Evolutionary conservation across 2,113 vertebrate species (phyloP), one percentile per base, ranked within the genome.

Genomic region (Paradoxurus hermaphroditus): DNA sequence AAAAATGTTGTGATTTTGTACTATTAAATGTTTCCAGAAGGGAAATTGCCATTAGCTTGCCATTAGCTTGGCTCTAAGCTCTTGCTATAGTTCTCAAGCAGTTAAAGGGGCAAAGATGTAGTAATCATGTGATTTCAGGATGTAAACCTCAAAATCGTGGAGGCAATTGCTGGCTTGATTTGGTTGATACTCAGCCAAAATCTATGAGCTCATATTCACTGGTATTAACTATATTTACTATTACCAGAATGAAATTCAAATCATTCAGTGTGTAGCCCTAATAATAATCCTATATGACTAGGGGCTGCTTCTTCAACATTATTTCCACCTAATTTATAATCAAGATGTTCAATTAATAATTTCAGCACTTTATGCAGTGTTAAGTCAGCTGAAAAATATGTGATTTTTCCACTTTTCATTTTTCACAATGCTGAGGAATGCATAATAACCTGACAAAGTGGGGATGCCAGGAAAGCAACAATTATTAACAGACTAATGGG

Each of bases 321-420:
- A 99, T 99, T 99, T 99, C 98, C 98, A 99, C 98, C 97, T 98
- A 99, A 99, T 99, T 99, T 99, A 99, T 99, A 99, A 99, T 99
- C 98, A 99, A 99, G 98, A 99, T 99, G 98, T 99, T 99, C 98
- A 99, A 99, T 99, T 99, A 99, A 99, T 99, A 99, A 98, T 99
- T 98, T 98, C 98, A 98, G 98, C 98, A 98, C 98, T 99, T 98
- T 98, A 98, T 0, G 6, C 98, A 98, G 97, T 98, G 98, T 99
- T 99, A 99, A 99, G 98, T 99, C 98, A 99, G 98, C 98, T 99
- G 98, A 99, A 99, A 99, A 99, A 98, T 98, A 98, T 98, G 97
- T 98, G 98, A 98, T 98, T 98, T 98, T 98, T 98, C 97, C 98
- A 98, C 98, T 98, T 98, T 98, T 98, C 98, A 98, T 99, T 98